phyloP scores from a whole-genome alignment of 1,140 invertebrate species.

The Drosophila baimaii region DNA sequence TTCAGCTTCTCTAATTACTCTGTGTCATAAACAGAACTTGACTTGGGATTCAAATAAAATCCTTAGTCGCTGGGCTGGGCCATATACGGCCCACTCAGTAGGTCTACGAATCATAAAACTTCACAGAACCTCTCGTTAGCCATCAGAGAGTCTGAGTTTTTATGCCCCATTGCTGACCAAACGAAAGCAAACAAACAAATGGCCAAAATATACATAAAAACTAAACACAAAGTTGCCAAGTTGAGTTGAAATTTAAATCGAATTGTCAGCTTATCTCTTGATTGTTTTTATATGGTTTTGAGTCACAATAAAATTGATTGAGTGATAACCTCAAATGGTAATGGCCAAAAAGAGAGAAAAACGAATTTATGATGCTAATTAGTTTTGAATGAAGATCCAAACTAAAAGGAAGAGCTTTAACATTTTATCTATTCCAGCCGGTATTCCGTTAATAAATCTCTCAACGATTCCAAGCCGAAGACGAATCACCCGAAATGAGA shows the following conservation, averaged over 20 bases:
- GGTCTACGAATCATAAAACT: constrained; percentile 19
- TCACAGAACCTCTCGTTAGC: constrained; percentile 5
- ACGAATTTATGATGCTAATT: constrained; percentile 62
- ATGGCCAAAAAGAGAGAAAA: constrained; percentile 21
- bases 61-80: not conserved
- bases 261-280: constrained; percentile 11
- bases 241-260: constrained; percentile 12
- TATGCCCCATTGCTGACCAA: constrained; percentile 28
- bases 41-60: constrained; percentile 17
- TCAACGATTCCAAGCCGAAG: constrained; percentile 31
- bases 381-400: constrained; percentile 40
- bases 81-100: constrained; percentile 5
- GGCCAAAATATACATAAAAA: constrained; percentile 4
- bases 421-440: constrained; percentile 26
- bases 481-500: constrained; percentile 47
- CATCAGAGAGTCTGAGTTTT: constrained; percentile 37
- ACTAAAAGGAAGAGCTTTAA: constrained; percentile 7
- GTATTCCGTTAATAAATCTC: constrained; percentile 65
- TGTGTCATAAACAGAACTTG: constrained; percentile 23
- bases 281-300: constrained; percentile 36
- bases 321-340: constrained; percentile 62
- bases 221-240: constrained; percentile 37
- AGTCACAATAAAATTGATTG: constrained; percentile 63
- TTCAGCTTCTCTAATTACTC: constrained; percentile 14
- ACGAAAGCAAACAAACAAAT: constrained; percentile 8